Base-by-base conservation (phyloP, 2,888 invertebrate species). In the Ligdia adustata region DNA sequence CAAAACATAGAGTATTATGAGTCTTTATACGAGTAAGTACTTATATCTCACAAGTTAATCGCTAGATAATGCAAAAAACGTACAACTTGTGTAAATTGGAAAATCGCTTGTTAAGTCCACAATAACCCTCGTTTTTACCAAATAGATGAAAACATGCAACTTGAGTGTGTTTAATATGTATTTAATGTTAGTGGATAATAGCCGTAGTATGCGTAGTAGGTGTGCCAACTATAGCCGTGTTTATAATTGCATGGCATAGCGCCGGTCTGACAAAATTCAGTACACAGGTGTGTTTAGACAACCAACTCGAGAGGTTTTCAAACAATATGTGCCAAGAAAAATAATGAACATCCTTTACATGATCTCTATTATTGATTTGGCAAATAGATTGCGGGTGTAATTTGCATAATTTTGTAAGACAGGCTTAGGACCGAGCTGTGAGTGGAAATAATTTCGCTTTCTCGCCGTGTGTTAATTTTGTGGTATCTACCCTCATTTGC, bases 151-250 rank as follows among this genome's bases (percentile, higher is more conserved):
- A 52, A 52, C 50, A 60, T 61, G 41, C 50, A 57, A 43, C 38
- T 50, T 39, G 55, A 52, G 55, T 62, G 11, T 60, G 52, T 66
- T 63, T 60, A 57, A 55, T 58, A 63, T 57, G 27, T 38, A n/a
- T n/a, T n/a, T n/a, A n/a, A 63, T 71, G 58, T 71, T 71, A 69
- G 65, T 64, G 55, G 62, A 69, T 71, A 69, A 66, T 61, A 51
- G 44, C 39, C 43, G 47, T 50, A 66, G 63, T 64, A 37, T 24
- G 53, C 39, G 46, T 37, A 59, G 42, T 38, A 49, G 49, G 55
- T 55, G 54, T 45, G 52, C 44, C 44, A 40, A 52, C 53, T 41
- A 39, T 42, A 22, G 28, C 41, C 26, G 31, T 51, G 50, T 47
- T 48, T 16, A 38, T 44, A 39, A 56, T 54, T 51, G 53, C 52